phyloP scores from a whole-genome alignment of 1,140 invertebrate genomes.

The Trissolcus basalis region DNA sequence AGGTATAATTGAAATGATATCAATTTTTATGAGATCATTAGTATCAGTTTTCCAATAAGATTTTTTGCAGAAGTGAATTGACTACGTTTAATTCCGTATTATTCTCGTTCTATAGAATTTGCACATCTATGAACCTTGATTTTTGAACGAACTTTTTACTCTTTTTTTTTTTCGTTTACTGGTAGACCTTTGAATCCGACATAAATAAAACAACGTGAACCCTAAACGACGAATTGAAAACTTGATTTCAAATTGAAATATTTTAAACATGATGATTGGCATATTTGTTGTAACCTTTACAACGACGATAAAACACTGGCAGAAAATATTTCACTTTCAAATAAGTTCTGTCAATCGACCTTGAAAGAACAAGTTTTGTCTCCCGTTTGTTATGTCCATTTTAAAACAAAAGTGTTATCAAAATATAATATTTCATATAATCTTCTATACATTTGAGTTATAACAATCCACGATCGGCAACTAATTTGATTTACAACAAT shows the following conservation, averaged over 20 bases:
- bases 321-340: slow-evolving; percentile 63
- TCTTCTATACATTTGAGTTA: slow-evolving; percentile 14
- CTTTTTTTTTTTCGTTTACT: slow-evolving; percentile 30
- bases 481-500: slow-evolving; percentile 25
- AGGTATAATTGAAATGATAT: too few relatives aligned
- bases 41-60: too few relatives aligned
- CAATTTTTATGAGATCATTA: too few relatives aligned
- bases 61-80: too few relatives aligned
- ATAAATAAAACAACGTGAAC: background rate
- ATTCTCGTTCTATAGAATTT: too few relatives aligned
- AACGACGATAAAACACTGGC: slow-evolving; percentile 54
- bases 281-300: slow-evolving; percentile 57
- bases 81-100: too few relatives aligned
- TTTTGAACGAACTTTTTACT: too few relatives aligned
- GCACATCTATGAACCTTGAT: background rate
- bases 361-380: slow-evolving; percentile 57
- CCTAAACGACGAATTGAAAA: slow-evolving; percentile 8
- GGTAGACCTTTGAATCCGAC: background rate
- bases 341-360: slow-evolving; percentile 39
- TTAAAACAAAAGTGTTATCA: too few relatives aligned
- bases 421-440: slow-evolving; percentile 6
- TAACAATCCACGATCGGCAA: slow-evolving; percentile 11
- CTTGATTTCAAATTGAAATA: slow-evolving; percentile 53
- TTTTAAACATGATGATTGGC: slow-evolving; percentile 42
- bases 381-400: background rate